phyloP scores from a whole-genome alignment of 2,797 vertebrate species.

The Craterocephalus amniculus region DNA sequence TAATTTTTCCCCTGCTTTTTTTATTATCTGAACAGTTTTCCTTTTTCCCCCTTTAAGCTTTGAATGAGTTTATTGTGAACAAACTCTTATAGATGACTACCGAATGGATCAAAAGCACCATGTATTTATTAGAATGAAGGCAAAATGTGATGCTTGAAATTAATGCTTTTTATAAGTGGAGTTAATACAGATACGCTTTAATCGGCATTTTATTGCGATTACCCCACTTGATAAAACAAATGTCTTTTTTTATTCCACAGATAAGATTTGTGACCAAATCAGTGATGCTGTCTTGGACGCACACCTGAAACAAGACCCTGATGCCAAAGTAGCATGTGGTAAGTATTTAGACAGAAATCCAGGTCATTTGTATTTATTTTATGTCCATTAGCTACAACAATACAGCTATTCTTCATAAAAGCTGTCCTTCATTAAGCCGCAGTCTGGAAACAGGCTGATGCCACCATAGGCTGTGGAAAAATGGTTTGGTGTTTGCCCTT shows the following conservation, averaged over 20 bases:
- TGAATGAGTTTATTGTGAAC: not conserved
- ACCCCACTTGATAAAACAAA: not conserved
- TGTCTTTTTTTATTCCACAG: constrained; percentile 67
- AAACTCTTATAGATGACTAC: not conserved
- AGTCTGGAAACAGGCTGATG: not conserved
- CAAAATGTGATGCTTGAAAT: not conserved
- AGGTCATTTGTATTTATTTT: too few relatives aligned
- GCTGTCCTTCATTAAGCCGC: not conserved
- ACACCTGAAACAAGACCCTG: constrained; percentile 92
- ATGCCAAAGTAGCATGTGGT: constrained; percentile 97
- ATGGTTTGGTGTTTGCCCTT: not conserved
- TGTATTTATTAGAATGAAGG: not conserved
- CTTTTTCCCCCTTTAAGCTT: not conserved
- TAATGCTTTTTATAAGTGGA: not conserved
- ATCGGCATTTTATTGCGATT: not conserved
- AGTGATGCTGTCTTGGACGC: constrained; percentile 95
- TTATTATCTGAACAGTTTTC: not conserved
- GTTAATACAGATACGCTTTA: not conserved
- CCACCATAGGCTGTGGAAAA: not conserved
- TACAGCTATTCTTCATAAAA: too few relatives aligned
- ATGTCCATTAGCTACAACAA: too few relatives aligned
- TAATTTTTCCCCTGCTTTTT: not conserved
- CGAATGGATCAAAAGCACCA: not conserved
- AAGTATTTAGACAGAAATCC: constrained; percentile 63
- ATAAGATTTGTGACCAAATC: constrained; percentile 97